A percentile compares a stretch with the other conserved stretches of the same genome.
Conservation (phyloP, 2,113 vertebrate species). For the Atractosteus spatula region DNA sequence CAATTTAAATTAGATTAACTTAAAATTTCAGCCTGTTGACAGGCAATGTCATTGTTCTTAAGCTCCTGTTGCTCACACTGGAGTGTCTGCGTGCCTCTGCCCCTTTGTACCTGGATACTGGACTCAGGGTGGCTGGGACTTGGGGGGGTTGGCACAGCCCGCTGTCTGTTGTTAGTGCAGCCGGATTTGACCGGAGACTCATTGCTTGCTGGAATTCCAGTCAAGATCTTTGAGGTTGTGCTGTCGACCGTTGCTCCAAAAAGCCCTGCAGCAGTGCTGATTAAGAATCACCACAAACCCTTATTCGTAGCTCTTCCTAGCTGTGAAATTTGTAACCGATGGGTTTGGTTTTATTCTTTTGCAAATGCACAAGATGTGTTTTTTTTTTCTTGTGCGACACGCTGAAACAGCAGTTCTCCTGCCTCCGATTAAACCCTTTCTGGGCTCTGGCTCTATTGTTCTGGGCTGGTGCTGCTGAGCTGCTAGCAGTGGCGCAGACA, state of each 20-base stretch:
- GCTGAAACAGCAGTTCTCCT: neutral
- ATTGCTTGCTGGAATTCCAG: neutral
- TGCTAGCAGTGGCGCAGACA: constrained; percentile 1
- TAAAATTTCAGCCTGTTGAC: too few species aligned
- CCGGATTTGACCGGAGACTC: constrained; percentile 5
- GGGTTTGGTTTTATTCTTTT: constrained; percentile 16
- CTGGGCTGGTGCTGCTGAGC: neutral
- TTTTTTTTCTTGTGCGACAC: neutral
- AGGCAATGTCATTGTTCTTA: too few species aligned
- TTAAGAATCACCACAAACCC: too few species aligned
- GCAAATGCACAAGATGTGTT: neutral
- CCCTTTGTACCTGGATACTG: too few species aligned
- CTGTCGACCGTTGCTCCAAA: neutral
- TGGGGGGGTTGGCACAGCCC: neutral
- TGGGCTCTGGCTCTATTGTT: neutral
- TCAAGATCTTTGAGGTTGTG: neutral
- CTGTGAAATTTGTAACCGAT: neutral
- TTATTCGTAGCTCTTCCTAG: neutral
- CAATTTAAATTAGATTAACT: too few species aligned
- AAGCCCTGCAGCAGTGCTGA: too few species aligned
- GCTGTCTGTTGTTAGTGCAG: neutral
- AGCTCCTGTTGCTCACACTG: too few species aligned
- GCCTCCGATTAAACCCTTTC: constrained; percentile 5
- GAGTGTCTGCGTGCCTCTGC: too few species aligned
- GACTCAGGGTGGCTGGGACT: too few species aligned